Conservation (phyloP, 2,888 invertebrate species). For the Penaeus monodon region DNA sequence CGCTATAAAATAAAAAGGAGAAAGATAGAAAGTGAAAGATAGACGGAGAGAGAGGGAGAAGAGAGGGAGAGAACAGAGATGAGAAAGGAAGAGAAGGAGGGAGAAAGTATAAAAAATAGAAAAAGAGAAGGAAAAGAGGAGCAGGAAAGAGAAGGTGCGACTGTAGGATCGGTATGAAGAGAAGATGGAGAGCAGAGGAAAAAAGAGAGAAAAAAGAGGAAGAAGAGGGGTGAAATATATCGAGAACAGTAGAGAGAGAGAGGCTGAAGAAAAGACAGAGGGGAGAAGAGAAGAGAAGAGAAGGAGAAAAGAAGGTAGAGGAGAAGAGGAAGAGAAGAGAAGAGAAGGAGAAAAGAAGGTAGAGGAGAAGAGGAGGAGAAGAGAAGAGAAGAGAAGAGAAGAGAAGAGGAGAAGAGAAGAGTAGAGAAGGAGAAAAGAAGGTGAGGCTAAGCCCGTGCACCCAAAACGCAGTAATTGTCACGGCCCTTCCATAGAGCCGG, state of each 20-base stretch:
- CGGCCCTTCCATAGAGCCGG: too few species aligned
- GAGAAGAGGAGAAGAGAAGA: background rate
- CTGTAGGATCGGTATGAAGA: too few species aligned
- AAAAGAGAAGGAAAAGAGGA: too few species aligned
- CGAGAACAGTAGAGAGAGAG: background rate
- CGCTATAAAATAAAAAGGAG: background rate
- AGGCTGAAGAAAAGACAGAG: too few species aligned
- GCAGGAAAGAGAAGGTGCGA: too few species aligned
- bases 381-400: background rate
- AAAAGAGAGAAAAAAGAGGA: too few species aligned
- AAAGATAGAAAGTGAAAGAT: background rate
- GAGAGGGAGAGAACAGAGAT: background rate
- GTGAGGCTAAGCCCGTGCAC: background rate
- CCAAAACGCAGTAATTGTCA: too few species aligned
- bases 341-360: background rate
- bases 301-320: background rate
- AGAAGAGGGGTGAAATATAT: background rate
- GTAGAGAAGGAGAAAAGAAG: slow-evolving; percentile 6
- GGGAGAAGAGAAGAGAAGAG: too few species aligned
- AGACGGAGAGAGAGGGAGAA: background rate
- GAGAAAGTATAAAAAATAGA: too few species aligned
- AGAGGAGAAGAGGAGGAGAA: background rate
- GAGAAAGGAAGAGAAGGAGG: too few species aligned
- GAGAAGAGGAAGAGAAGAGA: background rate
- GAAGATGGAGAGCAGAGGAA: too few species aligned